A percentile compares a stretch with the other conserved stretches of the same genome.
These are phyloP conservation scores for Neostethus bicornis DNA, from an alignment of 2,797 vertebrate genomes.

Conservation along the genomic window DNA sequence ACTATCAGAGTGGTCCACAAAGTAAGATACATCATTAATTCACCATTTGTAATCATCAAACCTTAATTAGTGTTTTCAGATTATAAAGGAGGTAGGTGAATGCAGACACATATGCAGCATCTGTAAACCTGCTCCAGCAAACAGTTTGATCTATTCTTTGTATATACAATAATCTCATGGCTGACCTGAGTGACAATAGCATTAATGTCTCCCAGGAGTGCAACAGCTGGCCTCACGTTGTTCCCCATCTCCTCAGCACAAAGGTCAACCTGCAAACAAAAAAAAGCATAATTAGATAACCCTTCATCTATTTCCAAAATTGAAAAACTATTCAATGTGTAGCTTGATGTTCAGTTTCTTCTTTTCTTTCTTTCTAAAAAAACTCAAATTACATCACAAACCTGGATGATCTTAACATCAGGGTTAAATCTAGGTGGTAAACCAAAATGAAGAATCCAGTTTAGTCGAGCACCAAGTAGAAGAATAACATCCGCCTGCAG, in stretches of 20 bases:
- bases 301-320: neutral
- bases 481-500: slow-evolving; percentile 90
- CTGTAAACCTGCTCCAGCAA: no score
- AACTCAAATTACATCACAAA: slow-evolving; percentile 41
- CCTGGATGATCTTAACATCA: slow-evolving; percentile 93
- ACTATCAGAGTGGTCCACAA: no score
- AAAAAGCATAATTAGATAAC: neutral
- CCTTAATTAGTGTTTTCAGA: no score
- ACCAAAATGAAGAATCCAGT: slow-evolving; percentile 98
- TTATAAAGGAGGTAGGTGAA: no score
- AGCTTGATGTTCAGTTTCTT: no score
- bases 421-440: slow-evolving; percentile 89
- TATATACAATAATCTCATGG: neutral
- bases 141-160: neutral
- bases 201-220: slow-evolving; percentile 89
- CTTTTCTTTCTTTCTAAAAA: neutral
- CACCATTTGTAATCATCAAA: no score
- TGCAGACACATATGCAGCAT: no score
- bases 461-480: slow-evolving; percentile 92
- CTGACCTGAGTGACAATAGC: slow-evolving; percentile 84
- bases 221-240: slow-evolving; percentile 87
- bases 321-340: no score
- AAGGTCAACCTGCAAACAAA: slow-evolving; percentile 86
- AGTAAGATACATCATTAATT: no score
- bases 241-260: slow-evolving; percentile 96